phyloP scores from a whole-genome alignment of 2,113 vertebrate genomes.

The Plecotus auritus region DNA sequence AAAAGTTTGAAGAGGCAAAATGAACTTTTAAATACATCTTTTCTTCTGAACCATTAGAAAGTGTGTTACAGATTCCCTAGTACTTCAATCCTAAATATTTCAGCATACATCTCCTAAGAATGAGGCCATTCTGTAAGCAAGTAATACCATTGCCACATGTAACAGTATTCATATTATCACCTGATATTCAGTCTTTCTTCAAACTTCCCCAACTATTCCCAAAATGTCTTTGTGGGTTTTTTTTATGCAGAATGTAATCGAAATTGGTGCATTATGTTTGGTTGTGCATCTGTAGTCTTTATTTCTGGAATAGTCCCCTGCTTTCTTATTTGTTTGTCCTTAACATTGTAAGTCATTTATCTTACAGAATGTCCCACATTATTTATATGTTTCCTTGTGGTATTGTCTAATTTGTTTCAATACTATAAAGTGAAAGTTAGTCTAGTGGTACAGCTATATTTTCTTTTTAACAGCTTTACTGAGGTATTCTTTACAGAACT shows the following conservation, averaged over 20 bases:
- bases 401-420: background rate
- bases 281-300: background rate
- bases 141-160: background rate
- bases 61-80: background rate
- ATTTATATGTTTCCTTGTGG: background rate
- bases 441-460: background rate
- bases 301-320: background rate
- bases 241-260: background rate
- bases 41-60: background rate
- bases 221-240: background rate
- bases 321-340: background rate
- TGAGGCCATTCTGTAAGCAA: background rate
- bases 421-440: background rate
- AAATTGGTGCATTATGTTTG: background rate
- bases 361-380: background rate
- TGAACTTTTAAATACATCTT: background rate
- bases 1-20: conserved; percentile 22
- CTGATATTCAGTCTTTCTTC: background rate
- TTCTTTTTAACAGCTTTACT: background rate
- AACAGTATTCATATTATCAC: background rate
- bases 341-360: background rate
- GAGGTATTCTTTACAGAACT: background rate
- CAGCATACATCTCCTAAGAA: background rate
- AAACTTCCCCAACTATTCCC: background rate
- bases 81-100: background rate